These are phyloP conservation scores for Aporophyla lueneburgensis DNA, from an alignment of 2,888 invertebrate species.

Conservation along the genomic window DNA sequence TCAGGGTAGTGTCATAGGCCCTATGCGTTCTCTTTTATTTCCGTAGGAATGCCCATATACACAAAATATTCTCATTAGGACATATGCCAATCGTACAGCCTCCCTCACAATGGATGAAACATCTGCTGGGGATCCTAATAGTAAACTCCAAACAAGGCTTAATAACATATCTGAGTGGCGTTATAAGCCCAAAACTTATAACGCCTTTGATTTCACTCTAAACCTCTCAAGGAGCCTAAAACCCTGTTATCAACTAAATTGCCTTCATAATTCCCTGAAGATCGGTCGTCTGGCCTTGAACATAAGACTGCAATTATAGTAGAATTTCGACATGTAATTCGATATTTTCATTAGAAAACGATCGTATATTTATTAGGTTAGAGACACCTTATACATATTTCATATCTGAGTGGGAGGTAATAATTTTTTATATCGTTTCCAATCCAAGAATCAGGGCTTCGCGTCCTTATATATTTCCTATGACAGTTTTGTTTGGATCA, in stretches of 20 bases:
- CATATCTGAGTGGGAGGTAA: background rate
- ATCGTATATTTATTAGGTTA: constrained; percentile 4
- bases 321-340: constrained; percentile 1
- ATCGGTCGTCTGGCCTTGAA: constrained; percentile 16
- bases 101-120: no score
- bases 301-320: background rate
- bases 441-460: background rate
- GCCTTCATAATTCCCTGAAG: constrained; percentile 25
- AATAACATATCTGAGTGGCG: no score
- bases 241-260: constrained; percentile 22
- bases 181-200: background rate
- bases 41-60: no score
- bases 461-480: background rate
- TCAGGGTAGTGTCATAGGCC: no score
- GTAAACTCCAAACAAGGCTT: no score
- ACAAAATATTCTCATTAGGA: no score
- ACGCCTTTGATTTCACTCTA: background rate
- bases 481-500: background rate
- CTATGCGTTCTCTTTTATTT: no score
- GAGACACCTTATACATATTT: constrained; percentile 16
- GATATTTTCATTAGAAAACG: constrained; percentile 23
- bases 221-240: background rate
- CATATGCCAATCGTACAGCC: no score
- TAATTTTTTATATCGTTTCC: background rate
- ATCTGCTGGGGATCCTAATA: no score